Evolutionary conservation across 2,888 invertebrate species (phyloP).

Genomic region (Chymomyza fuscimana): DNA sequence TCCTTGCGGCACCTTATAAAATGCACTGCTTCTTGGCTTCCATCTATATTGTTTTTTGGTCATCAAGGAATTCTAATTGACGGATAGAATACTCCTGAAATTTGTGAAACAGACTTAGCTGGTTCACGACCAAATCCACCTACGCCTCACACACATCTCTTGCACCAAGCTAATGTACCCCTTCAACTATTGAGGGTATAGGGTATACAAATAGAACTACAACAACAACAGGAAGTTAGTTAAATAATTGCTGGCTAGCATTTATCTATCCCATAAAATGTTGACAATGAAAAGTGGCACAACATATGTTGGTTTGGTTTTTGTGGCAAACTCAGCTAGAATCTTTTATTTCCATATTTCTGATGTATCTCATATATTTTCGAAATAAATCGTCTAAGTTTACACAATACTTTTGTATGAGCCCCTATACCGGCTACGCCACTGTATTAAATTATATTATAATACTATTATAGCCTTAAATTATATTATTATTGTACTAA

Average conservation of each 20-base stretch:
- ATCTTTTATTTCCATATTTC: neutral
- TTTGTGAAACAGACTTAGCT: too few relatives aligned
- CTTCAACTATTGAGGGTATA: too few relatives aligned
- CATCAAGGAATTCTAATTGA: too few relatives aligned
- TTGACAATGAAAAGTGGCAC: neutral
- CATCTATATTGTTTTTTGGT: too few relatives aligned
- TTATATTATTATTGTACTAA: neutral
- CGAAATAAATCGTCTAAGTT: neutral
- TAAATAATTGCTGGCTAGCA: neutral
- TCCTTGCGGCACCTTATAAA: too few relatives aligned
- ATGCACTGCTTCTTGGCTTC: too few relatives aligned
- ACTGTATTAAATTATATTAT: neutral
- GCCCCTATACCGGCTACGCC: neutral
- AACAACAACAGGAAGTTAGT: neutral
- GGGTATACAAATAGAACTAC: neutral
- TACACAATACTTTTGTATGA: neutral
- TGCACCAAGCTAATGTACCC: too few relatives aligned
- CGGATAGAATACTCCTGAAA: too few relatives aligned
- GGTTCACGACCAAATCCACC: too few relatives aligned
- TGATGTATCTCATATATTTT: neutral
- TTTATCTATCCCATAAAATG: neutral
- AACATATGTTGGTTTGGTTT: neutral
- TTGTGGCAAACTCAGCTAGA: neutral
- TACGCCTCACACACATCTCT: too few relatives aligned
- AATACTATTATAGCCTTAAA: neutral